Evolutionary conservation across 2,113 vertebrate genomes (phyloP), one percentile per base, ranked within the genome.

Genomic region (Sarotherodon lohbergeri): DNA sequence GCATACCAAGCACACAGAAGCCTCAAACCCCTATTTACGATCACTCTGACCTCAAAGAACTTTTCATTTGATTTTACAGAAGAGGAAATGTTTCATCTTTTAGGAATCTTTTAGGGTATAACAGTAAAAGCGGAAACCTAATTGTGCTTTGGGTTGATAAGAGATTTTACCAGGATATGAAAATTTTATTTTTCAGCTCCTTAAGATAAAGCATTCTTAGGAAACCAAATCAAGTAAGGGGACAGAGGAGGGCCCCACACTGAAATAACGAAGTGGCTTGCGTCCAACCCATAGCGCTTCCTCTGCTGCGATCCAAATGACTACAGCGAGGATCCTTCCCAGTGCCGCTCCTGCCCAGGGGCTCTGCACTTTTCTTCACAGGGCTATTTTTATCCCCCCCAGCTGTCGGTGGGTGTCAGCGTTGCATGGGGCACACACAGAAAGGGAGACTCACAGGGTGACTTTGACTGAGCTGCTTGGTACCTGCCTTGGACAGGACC

Each of bases 361-460:
- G 88, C 89, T 81, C 86, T 93, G 82, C 88, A 82, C 89, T 90
- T 86, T 91, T 90, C 92, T 91, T 94, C 83, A 88, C 86, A 63
- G 87, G 76, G 83, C 91, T 96, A 96, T 96, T 95, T 96, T 93
- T 96, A 96, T 68, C 88, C 81, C 85, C 57, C 85, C 86, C 96
- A 96, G 96, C 96, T 96, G 96, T 96, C 94, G 29, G 82, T 56
- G 90, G 89, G 94, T 92, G 95, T 96, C 96, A 96, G 83, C 19
- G 56, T 83, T 90, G 94, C 89, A 85, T 34, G 79, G 89, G 90
- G 86, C 66, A 81, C 63, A 78, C 56, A 55, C 17, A 86, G 85
- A 61, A 85, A 87, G 88, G 80, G 82, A 93, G 92, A 90, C 92
- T 91, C 86, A 89, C 93, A 92, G 95, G 94, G 94, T 96, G 95